Conservation (phyloP, 2,797 vertebrate species). For the Molossus molossus region DNA sequence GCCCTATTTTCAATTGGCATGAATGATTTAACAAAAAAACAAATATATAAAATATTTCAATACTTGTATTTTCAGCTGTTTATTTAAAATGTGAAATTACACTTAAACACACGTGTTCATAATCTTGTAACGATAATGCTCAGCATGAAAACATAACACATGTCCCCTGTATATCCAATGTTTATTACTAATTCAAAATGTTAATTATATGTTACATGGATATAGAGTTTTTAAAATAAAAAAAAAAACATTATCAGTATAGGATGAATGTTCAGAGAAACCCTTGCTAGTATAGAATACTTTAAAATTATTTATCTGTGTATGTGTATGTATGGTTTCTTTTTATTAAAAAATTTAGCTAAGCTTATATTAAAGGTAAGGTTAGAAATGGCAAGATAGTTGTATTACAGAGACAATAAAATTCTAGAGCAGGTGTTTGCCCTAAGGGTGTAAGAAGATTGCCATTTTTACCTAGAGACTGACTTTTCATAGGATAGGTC, state of each 20-base stretch:
- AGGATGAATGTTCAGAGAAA: background rate
- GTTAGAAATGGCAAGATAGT: background rate
- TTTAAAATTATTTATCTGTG: background rate
- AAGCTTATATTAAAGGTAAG: background rate
- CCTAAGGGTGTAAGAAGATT: background rate
- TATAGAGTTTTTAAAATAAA: background rate
- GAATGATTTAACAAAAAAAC: slow-evolving; percentile 39
- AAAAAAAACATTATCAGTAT: slow-evolving; percentile 8
- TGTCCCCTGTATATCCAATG: background rate
- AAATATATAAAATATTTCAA: background rate
- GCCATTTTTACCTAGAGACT: slow-evolving; percentile 15
- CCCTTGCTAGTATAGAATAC: background rate
- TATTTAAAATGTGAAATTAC: background rate
- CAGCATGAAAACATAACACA: background rate
- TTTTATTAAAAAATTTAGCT: slow-evolving; percentile 6
- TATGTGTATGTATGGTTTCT: background rate
- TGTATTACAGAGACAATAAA: slow-evolving; percentile 20
- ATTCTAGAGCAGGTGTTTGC: background rate
- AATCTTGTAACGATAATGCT: background rate
- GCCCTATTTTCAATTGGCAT: background rate
- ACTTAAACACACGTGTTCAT: slow-evolving; percentile 46
- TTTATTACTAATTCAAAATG: background rate
- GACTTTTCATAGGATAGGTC: background rate
- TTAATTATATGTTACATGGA: background rate
- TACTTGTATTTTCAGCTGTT: background rate